Evolutionary conservation across 2,113 vertebrate species (phyloP), one percentile per base, ranked within the genome.

Genomic region (Clarias batrachus): DNA sequence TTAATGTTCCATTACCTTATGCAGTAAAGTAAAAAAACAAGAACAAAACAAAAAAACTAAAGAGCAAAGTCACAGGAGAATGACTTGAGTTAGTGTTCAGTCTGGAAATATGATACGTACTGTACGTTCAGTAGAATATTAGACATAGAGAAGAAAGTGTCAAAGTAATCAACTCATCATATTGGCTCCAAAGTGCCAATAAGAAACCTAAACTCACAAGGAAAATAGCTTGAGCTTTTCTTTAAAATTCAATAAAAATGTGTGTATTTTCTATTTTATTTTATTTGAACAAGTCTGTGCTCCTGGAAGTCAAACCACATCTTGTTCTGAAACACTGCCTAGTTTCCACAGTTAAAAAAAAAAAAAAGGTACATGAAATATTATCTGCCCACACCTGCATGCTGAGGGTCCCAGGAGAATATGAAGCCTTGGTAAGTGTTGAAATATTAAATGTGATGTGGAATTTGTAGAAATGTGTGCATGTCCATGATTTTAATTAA

Each of bases 401-500:
- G 77, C 77, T 10, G 54, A 30, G 25, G 77, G 54, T 78, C 54
- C 9, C 52, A 30, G n/a, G 52, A 21, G 56, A 48, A 73, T 60
- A n/a, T 19, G 19, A 2, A 33, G 54, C 52, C 54, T 37, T 0
- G 13, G 57, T 83, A 19, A 0, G 12, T 30, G 48, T 83, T 8
- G 48, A 54, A 25, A 56, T 70, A 83, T 56, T 70, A n/a, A 52
- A 70, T 56, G 4, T 59, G 52, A 33, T 21, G 52, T 57, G 56
- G 27, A 41, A 41, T 74, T n/a, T 84, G 12, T 59, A 30, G 16
- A 71, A 41, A 70, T 52, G 25, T 30, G 25, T 30, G 41, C 71
- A 54, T n/a, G 73, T 30, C 52, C 65, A 33, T 68, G 65, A 10
- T 74, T 81, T 74, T 66, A 81, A 81, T 66, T 80, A 54, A 76